Percentiles rank a stretch among this genome's conserved stretches.
phyloP scores from a whole-genome alignment of 2,113 vertebrate species.

The Planiliza haematocheilus region DNA sequence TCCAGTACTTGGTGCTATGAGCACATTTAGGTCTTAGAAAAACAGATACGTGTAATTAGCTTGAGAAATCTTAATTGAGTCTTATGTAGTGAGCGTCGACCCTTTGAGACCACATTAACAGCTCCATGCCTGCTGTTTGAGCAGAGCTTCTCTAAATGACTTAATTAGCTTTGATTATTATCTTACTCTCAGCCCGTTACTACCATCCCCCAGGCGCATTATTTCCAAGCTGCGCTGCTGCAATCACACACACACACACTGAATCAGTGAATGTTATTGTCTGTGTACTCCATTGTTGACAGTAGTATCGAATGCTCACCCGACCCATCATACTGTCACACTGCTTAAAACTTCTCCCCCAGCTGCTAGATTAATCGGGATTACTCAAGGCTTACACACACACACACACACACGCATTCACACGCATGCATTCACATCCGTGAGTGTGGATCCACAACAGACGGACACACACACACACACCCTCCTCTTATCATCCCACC shows the following conservation, averaged over 20 bases:
- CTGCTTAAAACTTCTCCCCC: conserved; percentile 57
- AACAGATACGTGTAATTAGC: conserved; percentile 32
- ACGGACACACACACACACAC: conserved; percentile 21
- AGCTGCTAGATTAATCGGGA: conserved; percentile 73
- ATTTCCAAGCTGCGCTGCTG: conserved; percentile 2
- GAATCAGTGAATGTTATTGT: conserved; percentile 9
- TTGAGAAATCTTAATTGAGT: conserved; percentile 49
- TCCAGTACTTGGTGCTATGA: not conserved
- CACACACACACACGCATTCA: conserved; percentile 27
- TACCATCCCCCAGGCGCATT: conserved; percentile 39
- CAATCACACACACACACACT: not conserved
- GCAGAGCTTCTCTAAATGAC: conserved; percentile 42
- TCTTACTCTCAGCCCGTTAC: conserved; percentile 40
- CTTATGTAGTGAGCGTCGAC: not conserved
- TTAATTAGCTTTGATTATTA: conserved; percentile 49
- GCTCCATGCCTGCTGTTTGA: conserved; percentile 38
- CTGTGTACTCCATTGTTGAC: conserved; percentile 37
- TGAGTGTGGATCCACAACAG: conserved; percentile 26
- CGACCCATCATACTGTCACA: conserved; percentile 51
- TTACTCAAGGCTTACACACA: conserved; percentile 59
- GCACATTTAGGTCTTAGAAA: not conserved
- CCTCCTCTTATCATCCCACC: conserved; percentile 40
- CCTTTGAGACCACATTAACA: conserved; percentile 52
- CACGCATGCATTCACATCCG: conserved; percentile 25
- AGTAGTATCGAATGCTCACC: conserved; percentile 38